Evolutionary conservation across 2,797 vertebrate genomes (phyloP).

Genomic region (Falco biarmicus): DNA sequence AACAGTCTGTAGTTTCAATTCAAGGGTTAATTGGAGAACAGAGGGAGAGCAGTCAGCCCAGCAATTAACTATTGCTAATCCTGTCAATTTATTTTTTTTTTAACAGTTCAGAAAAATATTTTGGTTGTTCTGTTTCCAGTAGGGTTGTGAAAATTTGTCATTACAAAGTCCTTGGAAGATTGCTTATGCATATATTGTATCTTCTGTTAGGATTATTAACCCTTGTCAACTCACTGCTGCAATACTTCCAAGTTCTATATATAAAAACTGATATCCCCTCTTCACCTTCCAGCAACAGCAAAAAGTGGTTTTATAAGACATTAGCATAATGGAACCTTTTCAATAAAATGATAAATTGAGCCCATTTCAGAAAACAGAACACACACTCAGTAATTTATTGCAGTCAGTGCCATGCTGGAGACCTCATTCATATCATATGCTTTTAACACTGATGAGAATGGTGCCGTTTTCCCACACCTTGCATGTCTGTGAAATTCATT

Average conservation of each 20-base stretch:
- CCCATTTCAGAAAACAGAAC: constrained; percentile 80
- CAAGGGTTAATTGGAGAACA: not conserved
- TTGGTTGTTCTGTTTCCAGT: not conserved
- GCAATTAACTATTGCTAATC: not conserved
- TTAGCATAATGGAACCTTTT: constrained; percentile 89
- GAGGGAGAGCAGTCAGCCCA: not conserved
- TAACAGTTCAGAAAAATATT: not conserved
- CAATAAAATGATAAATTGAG: constrained; percentile 85
- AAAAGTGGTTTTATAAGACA: constrained; percentile 78
- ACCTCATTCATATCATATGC: constrained; percentile 68
- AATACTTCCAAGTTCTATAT: constrained; percentile 41
- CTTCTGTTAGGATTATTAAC: constrained; percentile 64
- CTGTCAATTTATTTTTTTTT: not conserved
- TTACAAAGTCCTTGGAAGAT: constrained; percentile 62
- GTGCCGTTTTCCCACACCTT: constrained; percentile 28
- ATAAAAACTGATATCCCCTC: constrained; percentile 73
- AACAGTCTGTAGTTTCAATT: not conserved
- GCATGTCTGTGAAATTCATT: not conserved
- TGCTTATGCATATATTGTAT: constrained; percentile 5
- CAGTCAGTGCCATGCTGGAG: constrained; percentile 38
- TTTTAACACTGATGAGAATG: constrained; percentile 81
- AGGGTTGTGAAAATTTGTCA: not conserved
- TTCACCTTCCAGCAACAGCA: constrained; percentile 75
- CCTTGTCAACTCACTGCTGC: constrained; percentile 58
- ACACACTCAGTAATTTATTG: constrained; percentile 80